Base-by-base conservation (phyloP, 2,888 invertebrate species). In the Lasioglossum zephyrum region DNA sequence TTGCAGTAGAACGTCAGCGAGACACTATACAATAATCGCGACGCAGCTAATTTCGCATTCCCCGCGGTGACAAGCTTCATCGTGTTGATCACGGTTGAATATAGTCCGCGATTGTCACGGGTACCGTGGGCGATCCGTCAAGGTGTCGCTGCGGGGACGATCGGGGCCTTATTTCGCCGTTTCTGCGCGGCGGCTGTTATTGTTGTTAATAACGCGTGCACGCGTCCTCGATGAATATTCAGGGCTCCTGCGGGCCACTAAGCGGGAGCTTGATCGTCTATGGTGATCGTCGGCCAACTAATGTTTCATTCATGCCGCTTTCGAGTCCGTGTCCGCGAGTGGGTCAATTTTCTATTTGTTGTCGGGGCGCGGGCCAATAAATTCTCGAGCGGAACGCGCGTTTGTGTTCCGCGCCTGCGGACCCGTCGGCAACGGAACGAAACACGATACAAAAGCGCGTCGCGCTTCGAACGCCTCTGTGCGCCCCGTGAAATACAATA, bases 171-270 rank as follows among this genome's bases (percentile, higher is more conserved):
- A 77, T 80, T 70, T 57, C 81, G 78, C 70, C 44, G 44, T 57
- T 70, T 75, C 77, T 47, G 57, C 81, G 77, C 78, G 63, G 77
- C 74, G 26, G 26, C 60, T 78, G 63, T 81, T 83, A 75, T 82
- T 86, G 86, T 90, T 90, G 83, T 75, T 74, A 74, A 66, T 77
- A 73, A 26, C 70, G 49, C 86, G 73, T 47, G 39, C 69, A 69
- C 69, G 66, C 82, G 88, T 89, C 91, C 91, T 90, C 86, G 90
- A 81, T 91, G 86, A 88, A 91, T 91, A 88, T 90, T 89, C 88
- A 90, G 73, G 85, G 57, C 16, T 57, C 49, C 49, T 1, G 26
- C 79, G 70, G 74, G 39, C 72, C 77, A 79, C 60, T 4, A 26
- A 26, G 60, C n/a, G 84, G 66, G 22, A 79, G 75, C 73, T 39